Base-by-base conservation (phyloP, 1,140 invertebrate species). In the Piezodorus guildinii region DNA sequence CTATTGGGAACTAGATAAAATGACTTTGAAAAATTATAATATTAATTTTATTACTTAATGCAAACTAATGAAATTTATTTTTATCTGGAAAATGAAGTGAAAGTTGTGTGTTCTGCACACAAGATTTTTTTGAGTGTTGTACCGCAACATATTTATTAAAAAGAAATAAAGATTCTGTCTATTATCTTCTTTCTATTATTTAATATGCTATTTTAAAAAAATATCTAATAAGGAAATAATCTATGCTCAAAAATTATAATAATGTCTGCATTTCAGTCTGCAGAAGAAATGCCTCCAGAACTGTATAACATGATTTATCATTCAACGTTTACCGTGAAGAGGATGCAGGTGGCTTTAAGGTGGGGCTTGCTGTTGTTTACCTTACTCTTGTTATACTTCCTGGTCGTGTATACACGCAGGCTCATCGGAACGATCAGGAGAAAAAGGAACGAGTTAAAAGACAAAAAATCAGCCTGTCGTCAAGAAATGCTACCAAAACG, bases 281-380 rank as follows among this genome's bases (percentile, higher is more conserved):
- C 66, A 25, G 66, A 63, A 16, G 45, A 65, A 56, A 46, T 69
- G 14, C 68, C 68, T 51, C 44, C 44, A 27, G 62, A 67, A 23
- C 21, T 69, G 21, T 69, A 66, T 60, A 62, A 62, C 27, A 25
- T 64, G 6, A 67, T 69, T 39, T 67, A 67, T 51, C 68, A 69
- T 51, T 58, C 68, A 23, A 60, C 68, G 34, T 60, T 66, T 25
- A 69, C 68, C 3, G 68, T 69, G 1, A 61, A 62, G 19, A 62
- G 45, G 46, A 63, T 66, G 34, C 64, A 69, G 56, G 19, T 52
- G 6, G 16, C 19, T 3, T 59, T 69, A 15, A 65, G 44, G 49
- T 69, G 65, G 63, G 63, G 59, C 23, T 19, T 52, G 8, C 62
- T 68, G 3, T 5, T 56, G 14, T 23, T 25, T 23, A 56, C 52